Base-by-base conservation (phyloP, 2,113 vertebrate species). In the Tenebrosternarchus preto region DNA sequence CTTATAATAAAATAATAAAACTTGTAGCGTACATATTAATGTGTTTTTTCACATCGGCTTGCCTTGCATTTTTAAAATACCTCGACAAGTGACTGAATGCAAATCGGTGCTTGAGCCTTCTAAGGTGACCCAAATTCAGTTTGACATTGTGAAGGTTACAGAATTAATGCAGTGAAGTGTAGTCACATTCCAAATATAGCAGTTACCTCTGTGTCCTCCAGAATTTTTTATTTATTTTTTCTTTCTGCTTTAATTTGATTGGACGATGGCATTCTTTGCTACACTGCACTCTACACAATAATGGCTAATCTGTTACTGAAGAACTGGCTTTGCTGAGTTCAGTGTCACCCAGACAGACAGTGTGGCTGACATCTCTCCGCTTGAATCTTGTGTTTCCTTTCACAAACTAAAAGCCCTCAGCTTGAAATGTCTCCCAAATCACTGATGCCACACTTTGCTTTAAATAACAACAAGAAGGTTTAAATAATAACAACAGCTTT, bases 111-210 rank as follows among this genome's bases (percentile, higher is more conserved):
- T 33, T 77, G 55, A 66, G 25, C 55, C 3, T 67, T 39, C 46
- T 55, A n/a, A 79, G 57, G 76, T 77, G 80, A 86, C 84, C 77
- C 17, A 78, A 81, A 86, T 85, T 84, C 72, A 81, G 73, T 79
- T 39, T 85, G 78, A 81, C 83, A 84, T 86, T 88, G 84, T 87
- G 74, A 88, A 87, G 85, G 88, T 88, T 84, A 74, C 61, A 67
- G 29, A 77, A 85, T 76, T 80, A 80, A 87, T 89, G 69, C 80
- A 84, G 78, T 71, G 79, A 83, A 84, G 82, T 79, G 66, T 71
- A 75, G 70, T 84, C 24, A 59, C 25, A 79, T 75, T 83, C 83
- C 74, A 84, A 86, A 89, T 86, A 85, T 88, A 89, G 78, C 43
- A 76, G 27, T 77, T 83, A 66, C 69, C 77, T 24, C 22, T 22